Evolutionary conservation across 2,888 invertebrate species (phyloP), one percentile per base, ranked within the genome.

Genomic region (Drosophila algonquin): DNA sequence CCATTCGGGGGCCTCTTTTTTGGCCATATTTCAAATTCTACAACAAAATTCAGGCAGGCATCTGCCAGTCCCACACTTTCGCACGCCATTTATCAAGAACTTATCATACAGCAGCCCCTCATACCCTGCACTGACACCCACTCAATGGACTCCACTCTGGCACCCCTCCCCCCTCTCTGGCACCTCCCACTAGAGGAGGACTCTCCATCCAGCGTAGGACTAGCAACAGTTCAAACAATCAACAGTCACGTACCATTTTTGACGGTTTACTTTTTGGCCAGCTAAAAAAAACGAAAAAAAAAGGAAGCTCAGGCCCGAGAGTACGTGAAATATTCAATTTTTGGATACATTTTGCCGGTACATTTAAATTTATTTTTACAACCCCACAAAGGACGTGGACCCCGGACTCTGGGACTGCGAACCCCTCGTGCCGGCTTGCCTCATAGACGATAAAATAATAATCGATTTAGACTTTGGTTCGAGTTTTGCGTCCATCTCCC

Each of bases 381-480:
- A 77, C 80, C 81, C 83, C 54, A 65, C 35, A 63, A 65, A 52
- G 45, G 67, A 78, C 75, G 55, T 48, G 32, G 67, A 78, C 24
- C 24, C 24, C 75, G 55, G 67, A 78, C 24, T 4, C 24, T 73
- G 55, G 51, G 47, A 63, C 70, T 73, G 73, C 71, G 79, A 68
- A 65, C 56, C 62, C 64, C 63, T 40, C 58, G 53, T 60, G 47
- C 54, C 64, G 54, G 76, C 57, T 6, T 6, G 40, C 14, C 47
- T 44, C 47, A 64, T 76, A 80, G 80, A 76, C 82, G 81, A 89
- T 89, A 81, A 84, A 80, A 82, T 81, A 90, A 87, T 82, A 89
- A 88, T 82, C 90, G 86, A 86, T 90, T 90, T 87, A 40, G 81
- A 81, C 76, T 88, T 81, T 86, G 90, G 79, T 76, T 75, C 53